Conservation (phyloP, 1,140 invertebrate genomes). For the Drosophila simulans region DNA sequence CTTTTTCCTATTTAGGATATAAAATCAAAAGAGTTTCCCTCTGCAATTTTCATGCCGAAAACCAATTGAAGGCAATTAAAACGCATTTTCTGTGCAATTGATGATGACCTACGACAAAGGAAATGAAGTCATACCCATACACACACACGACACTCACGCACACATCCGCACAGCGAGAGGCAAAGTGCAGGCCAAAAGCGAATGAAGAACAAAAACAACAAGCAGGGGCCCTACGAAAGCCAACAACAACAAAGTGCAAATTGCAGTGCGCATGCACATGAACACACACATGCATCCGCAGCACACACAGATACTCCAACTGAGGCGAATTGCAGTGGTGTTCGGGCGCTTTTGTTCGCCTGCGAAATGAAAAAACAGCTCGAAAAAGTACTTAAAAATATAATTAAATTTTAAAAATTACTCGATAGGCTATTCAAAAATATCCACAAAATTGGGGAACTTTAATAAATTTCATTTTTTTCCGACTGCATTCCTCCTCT, state of each 20-base stretch:
- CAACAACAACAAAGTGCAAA: conserved; percentile 44
- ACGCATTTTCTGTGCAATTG: conserved; percentile 69
- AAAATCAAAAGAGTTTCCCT: not conserved
- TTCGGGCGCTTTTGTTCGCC: conserved; percentile 73
- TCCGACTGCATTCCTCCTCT: not conserved
- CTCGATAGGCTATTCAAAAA: not conserved
- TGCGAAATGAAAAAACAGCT: conserved; percentile 31
- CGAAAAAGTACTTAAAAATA: conserved; percentile 27
- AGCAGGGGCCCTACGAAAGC: conserved; percentile 30
- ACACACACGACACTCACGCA: conserved; percentile 17
- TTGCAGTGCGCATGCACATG: conserved; percentile 77
- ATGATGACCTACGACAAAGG: conserved; percentile 84
- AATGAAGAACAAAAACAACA: conserved; percentile 49
- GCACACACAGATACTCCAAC: conserved; percentile 4
- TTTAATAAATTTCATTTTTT: not conserved
- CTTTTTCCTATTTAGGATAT: not conserved
- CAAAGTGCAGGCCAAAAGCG: conserved; percentile 56
- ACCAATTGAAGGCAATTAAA: conserved; percentile 51
- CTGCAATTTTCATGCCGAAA: conserved; percentile 17
- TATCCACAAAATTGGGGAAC: too few species aligned
- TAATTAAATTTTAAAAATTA: conserved; percentile 38
- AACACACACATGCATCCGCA: conserved; percentile 23
- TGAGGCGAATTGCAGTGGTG: conserved; percentile 26
- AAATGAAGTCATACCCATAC: conserved; percentile 83
- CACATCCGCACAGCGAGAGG: conserved; percentile 41